Conservation (phyloP, 2,113 vertebrate species). For the Merops nubicus region DNA sequence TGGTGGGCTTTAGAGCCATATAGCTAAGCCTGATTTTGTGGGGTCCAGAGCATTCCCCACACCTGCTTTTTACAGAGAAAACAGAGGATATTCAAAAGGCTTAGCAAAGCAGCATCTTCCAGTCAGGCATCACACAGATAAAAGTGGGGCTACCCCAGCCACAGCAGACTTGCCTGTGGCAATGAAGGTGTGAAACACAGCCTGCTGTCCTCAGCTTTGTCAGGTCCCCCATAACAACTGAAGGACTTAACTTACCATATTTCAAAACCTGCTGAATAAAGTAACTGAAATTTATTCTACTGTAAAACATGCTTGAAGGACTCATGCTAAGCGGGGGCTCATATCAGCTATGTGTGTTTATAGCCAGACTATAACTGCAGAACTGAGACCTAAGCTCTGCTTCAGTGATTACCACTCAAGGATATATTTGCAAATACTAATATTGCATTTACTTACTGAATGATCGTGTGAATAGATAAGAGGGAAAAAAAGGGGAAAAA, state of each 20-base stretch:
- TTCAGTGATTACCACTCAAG: background rate
- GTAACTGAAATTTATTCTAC: background rate
- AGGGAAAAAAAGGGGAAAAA: background rate
- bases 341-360: background rate
- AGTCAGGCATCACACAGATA: background rate
- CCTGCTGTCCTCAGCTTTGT: background rate
- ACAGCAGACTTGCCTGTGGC: background rate
- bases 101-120: background rate
- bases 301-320: background rate
- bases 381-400: background rate
- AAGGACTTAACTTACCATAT: background rate
- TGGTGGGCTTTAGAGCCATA: background rate
- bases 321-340: fast-evolving
- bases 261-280: background rate
- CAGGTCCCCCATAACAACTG: fast-evolving
- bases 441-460: background rate
- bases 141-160: background rate
- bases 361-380: background rate
- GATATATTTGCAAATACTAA: background rate
- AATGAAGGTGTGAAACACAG: background rate
- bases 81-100: background rate
- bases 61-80: background rate
- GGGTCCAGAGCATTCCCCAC: background rate
- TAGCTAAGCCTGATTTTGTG: background rate
- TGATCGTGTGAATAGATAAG: background rate